A percentile compares a stretch with the other conserved stretches of the same genome.
Conservation (phyloP, 2,113 vertebrate species). For the Tychaedon coryphoeus region DNA sequence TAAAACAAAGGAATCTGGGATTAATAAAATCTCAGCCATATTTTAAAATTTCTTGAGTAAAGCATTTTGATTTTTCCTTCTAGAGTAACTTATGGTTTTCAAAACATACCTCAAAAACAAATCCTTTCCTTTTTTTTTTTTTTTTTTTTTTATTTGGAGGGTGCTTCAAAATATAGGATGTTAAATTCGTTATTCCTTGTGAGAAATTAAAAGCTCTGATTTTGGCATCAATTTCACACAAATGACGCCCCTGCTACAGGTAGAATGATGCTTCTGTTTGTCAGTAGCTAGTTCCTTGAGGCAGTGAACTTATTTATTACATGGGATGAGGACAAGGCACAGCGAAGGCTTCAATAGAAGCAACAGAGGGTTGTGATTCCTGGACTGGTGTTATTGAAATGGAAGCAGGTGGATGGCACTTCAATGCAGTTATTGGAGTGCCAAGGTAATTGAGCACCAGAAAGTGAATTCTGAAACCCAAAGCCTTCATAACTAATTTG, state of each 20-base stretch:
- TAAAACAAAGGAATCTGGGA: background rate
- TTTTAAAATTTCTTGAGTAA: background rate
- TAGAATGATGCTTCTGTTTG: background rate
- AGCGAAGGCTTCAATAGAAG: background rate
- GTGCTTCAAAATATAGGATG: background rate
- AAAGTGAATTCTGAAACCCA: background rate
- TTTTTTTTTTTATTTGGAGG: background rate
- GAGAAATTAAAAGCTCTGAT: background rate
- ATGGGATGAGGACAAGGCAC: background rate
- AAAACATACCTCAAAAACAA: background rate
- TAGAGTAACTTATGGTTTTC: background rate
- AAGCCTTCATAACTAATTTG: background rate
- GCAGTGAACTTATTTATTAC: background rate
- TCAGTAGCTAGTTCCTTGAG: background rate
- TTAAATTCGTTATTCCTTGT: background rate
- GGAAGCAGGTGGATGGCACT: background rate
- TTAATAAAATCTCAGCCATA: background rate
- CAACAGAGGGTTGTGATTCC: background rate
- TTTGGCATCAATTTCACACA: background rate
- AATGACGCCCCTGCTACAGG: background rate
- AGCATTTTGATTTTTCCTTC: background rate
- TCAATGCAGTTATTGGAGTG: background rate
- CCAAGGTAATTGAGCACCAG: background rate
- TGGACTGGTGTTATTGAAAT: background rate
- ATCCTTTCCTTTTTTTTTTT: background rate